These are phyloP conservation scores for Drosophila quadrilineata DNA, from an alignment of 1,140 invertebrate genomes.

Conservation along the genomic window DNA sequence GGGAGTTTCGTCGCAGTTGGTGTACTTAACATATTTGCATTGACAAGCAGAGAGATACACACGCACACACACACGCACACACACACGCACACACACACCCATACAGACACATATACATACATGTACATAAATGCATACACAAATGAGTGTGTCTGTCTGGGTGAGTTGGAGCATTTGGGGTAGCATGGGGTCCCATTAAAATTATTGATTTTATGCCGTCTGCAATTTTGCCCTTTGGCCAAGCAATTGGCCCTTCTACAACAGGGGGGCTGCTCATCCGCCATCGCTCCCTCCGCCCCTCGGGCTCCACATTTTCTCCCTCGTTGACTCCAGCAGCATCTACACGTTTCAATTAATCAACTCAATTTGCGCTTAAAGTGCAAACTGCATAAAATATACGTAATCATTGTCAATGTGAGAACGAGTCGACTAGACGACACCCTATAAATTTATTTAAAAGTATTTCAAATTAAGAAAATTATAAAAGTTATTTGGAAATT, in stretches of 20 bases:
- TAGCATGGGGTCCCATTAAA: slow-evolving; percentile 57
- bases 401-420: not conserved
- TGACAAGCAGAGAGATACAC: slow-evolving; percentile 37
- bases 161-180: slow-evolving; percentile 24
- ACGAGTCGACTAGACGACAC: not conserved
- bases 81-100: slow-evolving; percentile 20
- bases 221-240: slow-evolving; percentile 73
- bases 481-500: too few relatives aligned
- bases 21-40: slow-evolving; percentile 75
- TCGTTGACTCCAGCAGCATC: not conserved
- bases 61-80: not conserved
- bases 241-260: slow-evolving; percentile 45
- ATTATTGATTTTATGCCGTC: slow-evolving; percentile 73
- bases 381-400: slow-evolving; percentile 26
- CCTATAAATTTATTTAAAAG: not conserved
- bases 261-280: too few relatives aligned
- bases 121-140: slow-evolving; percentile 27
- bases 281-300: not conserved
- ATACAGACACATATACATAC: slow-evolving; percentile 24
- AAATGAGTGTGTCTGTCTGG: too few relatives aligned
- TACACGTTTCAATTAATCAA: slow-evolving; percentile 70
- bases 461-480: too few relatives aligned
- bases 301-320: not conserved
- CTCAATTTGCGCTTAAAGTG: slow-evolving; percentile 69
- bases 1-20: slow-evolving; percentile 7